Percentiles rank a stretch among this genome's conserved stretches.
phyloP scores from a whole-genome alignment of 2,113 vertebrate species.

The Naja naja region DNA sequence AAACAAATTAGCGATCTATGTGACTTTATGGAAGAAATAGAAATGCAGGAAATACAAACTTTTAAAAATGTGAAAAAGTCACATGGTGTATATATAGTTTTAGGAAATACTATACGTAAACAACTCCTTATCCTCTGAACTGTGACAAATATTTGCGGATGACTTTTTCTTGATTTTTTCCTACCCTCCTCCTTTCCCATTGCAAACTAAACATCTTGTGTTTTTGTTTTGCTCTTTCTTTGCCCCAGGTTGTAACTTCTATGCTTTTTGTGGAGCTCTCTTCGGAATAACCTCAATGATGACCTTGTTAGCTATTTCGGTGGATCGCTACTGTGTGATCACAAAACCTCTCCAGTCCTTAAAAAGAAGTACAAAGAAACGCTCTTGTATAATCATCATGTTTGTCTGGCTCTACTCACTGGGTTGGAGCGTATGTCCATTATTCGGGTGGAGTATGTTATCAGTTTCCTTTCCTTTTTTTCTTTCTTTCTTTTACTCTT shows the following conservation, averaged over 20 bases:
- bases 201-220: background rate
- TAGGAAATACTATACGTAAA: background rate
- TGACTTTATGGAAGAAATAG: background rate
- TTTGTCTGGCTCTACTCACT: conserved; percentile 64
- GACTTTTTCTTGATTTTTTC: fast-evolving
- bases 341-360: conserved; percentile 67
- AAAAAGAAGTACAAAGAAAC: conserved; percentile 62
- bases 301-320: conserved; percentile 67
- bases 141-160: background rate
- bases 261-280: conserved; percentile 69
- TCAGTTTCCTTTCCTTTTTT: background rate
- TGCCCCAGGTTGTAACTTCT: conserved; percentile 64
- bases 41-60: background rate
- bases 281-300: conserved; percentile 75
- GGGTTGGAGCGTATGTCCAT: conserved; percentile 63
- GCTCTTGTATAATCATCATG: conserved; percentile 45
- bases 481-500: background rate
- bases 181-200: background rate
- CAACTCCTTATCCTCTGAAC: background rate
- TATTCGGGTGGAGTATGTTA: conserved; percentile 70
- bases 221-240: background rate
- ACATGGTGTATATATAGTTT: background rate
- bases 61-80: background rate
- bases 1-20: background rate
- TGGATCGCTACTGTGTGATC: conserved; percentile 70